Conservation (phyloP, 2,797 vertebrate genomes). For the Acrossocheilus wenchowensis region DNA sequence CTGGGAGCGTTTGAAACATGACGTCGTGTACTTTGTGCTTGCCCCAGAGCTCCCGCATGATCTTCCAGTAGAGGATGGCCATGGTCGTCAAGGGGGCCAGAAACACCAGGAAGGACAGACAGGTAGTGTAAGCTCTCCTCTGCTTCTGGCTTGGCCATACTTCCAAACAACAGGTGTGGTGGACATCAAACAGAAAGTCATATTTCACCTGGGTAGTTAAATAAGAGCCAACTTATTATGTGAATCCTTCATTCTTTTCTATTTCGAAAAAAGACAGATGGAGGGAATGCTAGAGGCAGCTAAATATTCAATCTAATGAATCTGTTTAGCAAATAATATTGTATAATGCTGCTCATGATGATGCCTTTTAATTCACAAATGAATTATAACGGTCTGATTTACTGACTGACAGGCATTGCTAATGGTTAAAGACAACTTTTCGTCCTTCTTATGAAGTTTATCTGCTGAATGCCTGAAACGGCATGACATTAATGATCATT, state of each 20-base stretch:
- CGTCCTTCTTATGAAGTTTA: neutral
- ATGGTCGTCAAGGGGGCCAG: constrained; percentile 61
- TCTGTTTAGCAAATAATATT: neutral
- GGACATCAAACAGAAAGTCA: constrained; percentile 64
- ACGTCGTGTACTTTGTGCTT: constrained; percentile 63
- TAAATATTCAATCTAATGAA: neutral
- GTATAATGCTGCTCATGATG: constrained; percentile 1
- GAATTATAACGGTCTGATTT: too few relatives aligned
- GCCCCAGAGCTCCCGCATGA: constrained; percentile 64
- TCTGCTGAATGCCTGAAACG: neutral
- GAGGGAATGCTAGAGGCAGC: neutral
- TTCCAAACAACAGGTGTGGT: constrained; percentile 65
- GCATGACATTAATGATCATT: neutral
- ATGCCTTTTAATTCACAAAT: neutral
- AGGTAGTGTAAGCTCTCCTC: constrained; percentile 60
- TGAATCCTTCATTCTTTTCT: neutral
- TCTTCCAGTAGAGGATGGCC: constrained; percentile 63
- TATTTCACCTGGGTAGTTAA: constrained; percentile 61
- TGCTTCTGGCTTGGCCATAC: constrained; percentile 59
- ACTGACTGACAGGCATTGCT: neutral
- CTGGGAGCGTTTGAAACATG: constrained; percentile 63
- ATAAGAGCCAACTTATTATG: neutral
- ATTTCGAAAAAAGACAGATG: neutral
- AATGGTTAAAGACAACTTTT: neutral
- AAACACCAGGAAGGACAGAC: constrained; percentile 60